phyloP scores from a whole-genome alignment of 2,113 vertebrate genomes.

The Petaurus breviceps region DNA sequence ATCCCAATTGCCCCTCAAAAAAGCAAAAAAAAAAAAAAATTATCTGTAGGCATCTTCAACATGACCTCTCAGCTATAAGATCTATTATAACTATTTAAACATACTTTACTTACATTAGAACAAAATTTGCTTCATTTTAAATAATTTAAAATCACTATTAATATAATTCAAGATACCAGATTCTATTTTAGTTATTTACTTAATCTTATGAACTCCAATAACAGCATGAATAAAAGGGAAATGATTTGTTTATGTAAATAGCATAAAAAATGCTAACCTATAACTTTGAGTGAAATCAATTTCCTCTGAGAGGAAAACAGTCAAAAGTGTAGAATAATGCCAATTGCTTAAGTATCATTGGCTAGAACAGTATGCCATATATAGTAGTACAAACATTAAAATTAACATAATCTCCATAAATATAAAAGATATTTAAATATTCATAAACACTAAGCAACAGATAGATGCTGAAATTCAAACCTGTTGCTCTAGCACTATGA shows the following conservation, averaged over 20 bases:
- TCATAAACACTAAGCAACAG: neutral
- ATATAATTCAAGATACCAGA: neutral
- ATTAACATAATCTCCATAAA: neutral
- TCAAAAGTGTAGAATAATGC: neutral
- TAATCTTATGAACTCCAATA: constrained; percentile 24
- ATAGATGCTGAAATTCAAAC: neutral
- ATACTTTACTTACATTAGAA: constrained; percentile 22
- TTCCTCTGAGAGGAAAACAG: neutral
- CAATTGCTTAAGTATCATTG: neutral
- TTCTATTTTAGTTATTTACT: neutral
- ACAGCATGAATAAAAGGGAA: neutral
- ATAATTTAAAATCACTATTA: constrained; percentile 12
- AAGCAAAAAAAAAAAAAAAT: neutral
- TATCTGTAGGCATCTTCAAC: constrained; percentile 26
- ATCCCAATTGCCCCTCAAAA: too few species aligned
- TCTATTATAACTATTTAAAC: constrained; percentile 8
- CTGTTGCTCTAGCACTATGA: neutral
- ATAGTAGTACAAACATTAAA: neutral
- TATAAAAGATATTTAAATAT: neutral
- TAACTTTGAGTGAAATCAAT: neutral
- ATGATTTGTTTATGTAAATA: neutral
- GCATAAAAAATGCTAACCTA: constrained; percentile 24
- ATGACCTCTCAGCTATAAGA: neutral
- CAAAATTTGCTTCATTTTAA: neutral
- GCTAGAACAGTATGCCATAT: neutral